phyloP scores from a whole-genome alignment of 2,113 vertebrate genomes.

The Baryphthengus martii region DNA sequence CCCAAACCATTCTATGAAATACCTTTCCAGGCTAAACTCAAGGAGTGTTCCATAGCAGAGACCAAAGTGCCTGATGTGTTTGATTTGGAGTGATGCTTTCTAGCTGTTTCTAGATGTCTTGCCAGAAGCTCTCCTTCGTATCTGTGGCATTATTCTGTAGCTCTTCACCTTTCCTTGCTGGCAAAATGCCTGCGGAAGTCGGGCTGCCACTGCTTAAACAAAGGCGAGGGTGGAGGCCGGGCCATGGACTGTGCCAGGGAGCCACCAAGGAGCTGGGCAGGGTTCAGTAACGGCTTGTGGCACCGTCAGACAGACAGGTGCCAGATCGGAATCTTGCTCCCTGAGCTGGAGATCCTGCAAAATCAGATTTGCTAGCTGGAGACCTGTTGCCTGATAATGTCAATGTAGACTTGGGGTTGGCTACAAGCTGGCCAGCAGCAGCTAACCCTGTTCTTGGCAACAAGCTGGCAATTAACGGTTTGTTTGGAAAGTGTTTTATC shows the following conservation, averaged over 20 bases:
- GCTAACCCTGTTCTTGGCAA: not conserved
- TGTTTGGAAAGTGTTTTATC: not conserved
- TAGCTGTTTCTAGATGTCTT: not conserved
- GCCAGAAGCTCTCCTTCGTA: accelerated
- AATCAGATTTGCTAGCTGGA: not conserved
- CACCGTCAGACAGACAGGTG: not conserved
- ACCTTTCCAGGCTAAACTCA: not conserved
- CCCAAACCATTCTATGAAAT: not conserved
- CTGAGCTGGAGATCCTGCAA: not conserved
- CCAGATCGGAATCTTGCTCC: accelerated
- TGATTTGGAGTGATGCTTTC: not conserved
- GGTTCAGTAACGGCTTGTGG: not conserved
- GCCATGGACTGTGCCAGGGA: not conserved
- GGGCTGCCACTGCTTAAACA: accelerated
- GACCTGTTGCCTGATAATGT: not conserved
- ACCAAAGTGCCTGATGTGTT: accelerated
- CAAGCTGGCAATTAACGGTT: accelerated
- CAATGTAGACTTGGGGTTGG: not conserved
- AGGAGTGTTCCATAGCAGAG: accelerated
- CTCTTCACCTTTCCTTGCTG: not conserved
- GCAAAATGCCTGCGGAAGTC: not conserved
- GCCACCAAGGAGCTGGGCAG: not conserved
- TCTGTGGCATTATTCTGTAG: not conserved
- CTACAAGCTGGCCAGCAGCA: not conserved
- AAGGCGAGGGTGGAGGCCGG: not conserved